Percentiles rank a stretch among this genome's conserved stretches.
These are phyloP conservation scores for Temnothorax longispinosus DNA, from an alignment of 1,140 invertebrate species.

Conservation along the genomic window DNA sequence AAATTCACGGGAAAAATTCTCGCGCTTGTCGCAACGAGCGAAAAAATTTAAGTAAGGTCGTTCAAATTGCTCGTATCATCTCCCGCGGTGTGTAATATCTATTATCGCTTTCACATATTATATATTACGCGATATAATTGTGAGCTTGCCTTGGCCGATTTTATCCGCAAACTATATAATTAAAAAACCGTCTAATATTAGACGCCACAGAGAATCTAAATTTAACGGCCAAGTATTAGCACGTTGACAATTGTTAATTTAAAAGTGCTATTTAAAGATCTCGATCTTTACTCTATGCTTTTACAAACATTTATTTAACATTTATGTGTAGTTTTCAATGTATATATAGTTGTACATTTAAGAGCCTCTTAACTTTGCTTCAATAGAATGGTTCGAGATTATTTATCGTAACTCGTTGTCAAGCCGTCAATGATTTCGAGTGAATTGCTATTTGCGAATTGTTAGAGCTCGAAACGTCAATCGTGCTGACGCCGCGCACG, in stretches of 20 bases:
- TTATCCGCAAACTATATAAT: constrained; percentile 9
- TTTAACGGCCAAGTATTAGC: constrained; percentile 3
- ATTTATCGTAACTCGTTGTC: not conserved
- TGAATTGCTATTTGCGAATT: constrained; percentile 73
- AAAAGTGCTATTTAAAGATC: not conserved
- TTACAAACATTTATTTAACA: not conserved
- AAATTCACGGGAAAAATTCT: constrained; percentile 53
- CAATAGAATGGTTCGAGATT: not conserved
- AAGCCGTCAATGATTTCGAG: constrained; percentile 57
- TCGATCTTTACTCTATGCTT: not conserved
- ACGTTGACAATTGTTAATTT: not conserved
- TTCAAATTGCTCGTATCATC: constrained; percentile 32
- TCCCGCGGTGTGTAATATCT: constrained; percentile 19
- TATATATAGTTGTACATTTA: not conserved
- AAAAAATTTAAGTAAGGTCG: constrained; percentile 18
- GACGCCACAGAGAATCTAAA: not conserved
- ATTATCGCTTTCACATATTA: constrained; percentile 11
- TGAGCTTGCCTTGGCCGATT: not conserved
- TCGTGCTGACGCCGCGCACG: constrained; percentile 70
- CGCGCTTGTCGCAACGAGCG: not conserved
- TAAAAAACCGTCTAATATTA: constrained; percentile 9
- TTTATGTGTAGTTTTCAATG: not conserved
- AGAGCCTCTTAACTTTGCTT: not conserved
- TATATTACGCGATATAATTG: not conserved
- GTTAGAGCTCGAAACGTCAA: constrained; percentile 70